phyloP scores from a whole-genome alignment of 2,797 vertebrate species.

The Synaphobranchus kaupii region DNA sequence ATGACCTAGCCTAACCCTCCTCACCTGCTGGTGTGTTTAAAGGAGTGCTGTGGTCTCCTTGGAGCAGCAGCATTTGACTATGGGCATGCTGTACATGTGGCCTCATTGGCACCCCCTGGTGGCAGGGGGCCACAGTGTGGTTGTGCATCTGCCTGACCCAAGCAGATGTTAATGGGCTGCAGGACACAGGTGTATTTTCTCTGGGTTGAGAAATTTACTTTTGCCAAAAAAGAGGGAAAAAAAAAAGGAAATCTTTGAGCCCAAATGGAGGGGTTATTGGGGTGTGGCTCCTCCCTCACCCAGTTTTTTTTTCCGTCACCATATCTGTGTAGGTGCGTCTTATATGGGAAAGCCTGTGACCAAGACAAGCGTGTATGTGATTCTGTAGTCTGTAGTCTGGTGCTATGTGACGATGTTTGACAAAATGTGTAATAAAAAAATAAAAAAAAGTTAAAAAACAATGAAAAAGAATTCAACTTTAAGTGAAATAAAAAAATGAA shows the following conservation, averaged over 20 bases:
- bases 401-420: slow-evolving; percentile 86
- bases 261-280: slow-evolving; percentile 52
- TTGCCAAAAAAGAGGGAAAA: slow-evolving; percentile 62
- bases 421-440: slow-evolving; percentile 74
- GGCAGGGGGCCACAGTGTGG: slow-evolving; percentile 47
- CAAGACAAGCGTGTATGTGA: slow-evolving; percentile 88
- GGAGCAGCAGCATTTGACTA: slow-evolving; percentile 55
- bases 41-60: slow-evolving; percentile 66
- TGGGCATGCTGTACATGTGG: slow-evolving; percentile 7
- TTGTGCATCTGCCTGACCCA: slow-evolving; percentile 54
- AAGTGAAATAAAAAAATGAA: slow-evolving; percentile 79
- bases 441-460: slow-evolving; percentile 49
- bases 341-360: slow-evolving; percentile 69
- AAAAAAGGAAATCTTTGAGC: slow-evolving; percentile 57
- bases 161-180: slow-evolving; percentile 23
- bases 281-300: slow-evolving; percentile 52
- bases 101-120: slow-evolving; percentile 15
- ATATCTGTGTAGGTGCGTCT: slow-evolving; percentile 74
- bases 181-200: slow-evolving; percentile 61
- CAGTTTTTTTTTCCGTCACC: slow-evolving; percentile 54
- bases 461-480: slow-evolving; percentile 73
- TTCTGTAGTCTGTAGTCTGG: slow-evolving; percentile 98
- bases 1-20: slow-evolving; percentile 6
- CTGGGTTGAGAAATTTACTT: slow-evolving; percentile 69
- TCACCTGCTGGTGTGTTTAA: slow-evolving; percentile 52